Base-by-base conservation (phyloP, 2,888 invertebrate genomes). In the Meta bourneti region DNA sequence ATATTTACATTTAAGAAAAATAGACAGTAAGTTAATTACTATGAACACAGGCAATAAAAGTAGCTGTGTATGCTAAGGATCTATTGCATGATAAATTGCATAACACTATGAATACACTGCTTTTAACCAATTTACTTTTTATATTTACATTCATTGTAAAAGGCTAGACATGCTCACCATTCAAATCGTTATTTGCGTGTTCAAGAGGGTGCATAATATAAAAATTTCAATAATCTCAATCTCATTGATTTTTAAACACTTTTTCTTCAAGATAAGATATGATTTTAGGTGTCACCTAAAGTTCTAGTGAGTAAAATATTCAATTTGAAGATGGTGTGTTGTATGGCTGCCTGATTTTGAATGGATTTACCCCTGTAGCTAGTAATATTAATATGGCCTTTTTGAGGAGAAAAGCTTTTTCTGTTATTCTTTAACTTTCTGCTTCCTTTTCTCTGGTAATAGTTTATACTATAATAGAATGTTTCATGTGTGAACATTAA, bases 391-490 rank as follows among this genome's bases (percentile, higher is more conserved):
- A 75, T 71, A 72, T 82, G 61, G 54, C 70, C 19, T 89, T n/a
- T 74, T 84, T 85, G 19, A 75, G 72, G 82, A 52, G 11, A 20
- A 75, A 82, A 80, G 79, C 80, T 90, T 90, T 84, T 82, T 69
- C 6, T 71, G 11, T 89, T 51, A 61, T 85, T 49, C 61, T 61
- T 79, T 78, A 78, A 88, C 70, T 83, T 83, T 77, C 78, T 82
- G 16, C 77, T 89, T 77, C 70, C 69, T 81, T 74, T 86, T 61
- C 61, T 86, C 70, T 90, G 75, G 75, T 90, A 54, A 82, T 85
- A 90, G 72, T 90, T 83, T 70, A 77, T 88, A 83, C 87, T 91
- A 70, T 87, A 77, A 87, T 83, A 87, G 87, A 72, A 79, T 70
- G 77, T 90, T 82, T 83, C 71, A 77, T 83, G 75, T 80, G 69